Evolutionary conservation across 2,888 invertebrate genomes (phyloP).

Genomic region (Drosophila flavopinicola): DNA sequence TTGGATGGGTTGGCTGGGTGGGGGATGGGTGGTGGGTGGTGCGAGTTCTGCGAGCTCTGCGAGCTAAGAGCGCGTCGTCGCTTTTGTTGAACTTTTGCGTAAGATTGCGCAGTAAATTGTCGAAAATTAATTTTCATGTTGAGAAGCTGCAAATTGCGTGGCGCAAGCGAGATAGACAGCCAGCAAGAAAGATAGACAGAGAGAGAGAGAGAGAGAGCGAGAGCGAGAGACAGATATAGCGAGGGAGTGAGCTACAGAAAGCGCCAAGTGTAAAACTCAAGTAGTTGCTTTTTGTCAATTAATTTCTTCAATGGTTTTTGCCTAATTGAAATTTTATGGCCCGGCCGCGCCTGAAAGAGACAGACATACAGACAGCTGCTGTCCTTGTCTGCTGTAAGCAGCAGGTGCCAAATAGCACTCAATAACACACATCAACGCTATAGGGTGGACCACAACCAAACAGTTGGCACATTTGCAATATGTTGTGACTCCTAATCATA

Average conservation of each 20-base stretch:
- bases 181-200: constrained; percentile 20
- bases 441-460: no score
- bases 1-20: not conserved
- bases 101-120: constrained; percentile 82
- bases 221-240: not conserved
- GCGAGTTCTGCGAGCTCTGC: no score
- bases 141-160: constrained; percentile 77
- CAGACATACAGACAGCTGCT: not conserved
- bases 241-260: constrained; percentile 3
- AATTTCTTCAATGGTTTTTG: constrained; percentile 80
- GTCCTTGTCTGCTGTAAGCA: not conserved
- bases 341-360: not conserved
- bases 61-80: constrained; percentile 42
- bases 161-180: constrained; percentile 41
- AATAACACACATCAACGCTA: no score
- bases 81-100: constrained; percentile 80
- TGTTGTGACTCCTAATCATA: constrained; percentile 19
- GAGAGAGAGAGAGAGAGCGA: constrained; percentile 1
- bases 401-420: no score
- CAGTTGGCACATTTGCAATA: constrained; percentile 15
- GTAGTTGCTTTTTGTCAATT: constrained; percentile 77
- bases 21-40: constrained; percentile 1
- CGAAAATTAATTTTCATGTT: constrained; percentile 82
- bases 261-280: constrained; percentile 47
- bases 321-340: constrained; percentile 82